A percentile compares a stretch with the other conserved stretches of the same genome.
Evolutionary conservation across 2,888 invertebrate genomes (phyloP).

Genomic region (Bellardia pandia): DNA sequence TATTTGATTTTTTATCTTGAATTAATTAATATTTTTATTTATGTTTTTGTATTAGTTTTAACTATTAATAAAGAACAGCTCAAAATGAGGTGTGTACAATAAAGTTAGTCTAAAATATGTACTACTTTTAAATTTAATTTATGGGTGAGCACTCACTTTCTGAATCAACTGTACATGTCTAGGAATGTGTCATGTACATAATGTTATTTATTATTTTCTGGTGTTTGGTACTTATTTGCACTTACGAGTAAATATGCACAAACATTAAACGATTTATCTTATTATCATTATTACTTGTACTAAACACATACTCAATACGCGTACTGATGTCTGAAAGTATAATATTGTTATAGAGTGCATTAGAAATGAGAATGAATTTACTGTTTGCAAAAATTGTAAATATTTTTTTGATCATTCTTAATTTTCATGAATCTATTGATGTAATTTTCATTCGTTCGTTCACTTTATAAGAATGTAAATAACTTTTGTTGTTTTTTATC

Average conservation of each 20-base stretch:
- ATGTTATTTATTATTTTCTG: constrained; percentile 13
- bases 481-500: background rate
- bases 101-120: no score
- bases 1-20: no score
- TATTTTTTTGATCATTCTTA: constrained; percentile 20
- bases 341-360: background rate
- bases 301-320: background rate
- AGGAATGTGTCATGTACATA: background rate
- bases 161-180: background rate
- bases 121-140: no score
- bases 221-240: constrained; percentile 7
- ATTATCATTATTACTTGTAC: constrained; percentile 22
- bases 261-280: constrained; percentile 48
- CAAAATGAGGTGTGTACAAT: no score
- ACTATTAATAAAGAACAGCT: no score
- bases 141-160: background rate
- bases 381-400: constrained; percentile 4
- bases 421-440: constrained; percentile 27
- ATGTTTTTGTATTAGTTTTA: no score
- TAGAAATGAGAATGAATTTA: background rate
- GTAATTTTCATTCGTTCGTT: background rate
- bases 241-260: constrained; percentile 34
- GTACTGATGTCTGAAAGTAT: background rate
- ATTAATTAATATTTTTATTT: no score
- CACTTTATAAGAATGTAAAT: background rate